phyloP scores from a whole-genome alignment of 2,113 vertebrate genomes.

The Miniopterus natalensis region DNA sequence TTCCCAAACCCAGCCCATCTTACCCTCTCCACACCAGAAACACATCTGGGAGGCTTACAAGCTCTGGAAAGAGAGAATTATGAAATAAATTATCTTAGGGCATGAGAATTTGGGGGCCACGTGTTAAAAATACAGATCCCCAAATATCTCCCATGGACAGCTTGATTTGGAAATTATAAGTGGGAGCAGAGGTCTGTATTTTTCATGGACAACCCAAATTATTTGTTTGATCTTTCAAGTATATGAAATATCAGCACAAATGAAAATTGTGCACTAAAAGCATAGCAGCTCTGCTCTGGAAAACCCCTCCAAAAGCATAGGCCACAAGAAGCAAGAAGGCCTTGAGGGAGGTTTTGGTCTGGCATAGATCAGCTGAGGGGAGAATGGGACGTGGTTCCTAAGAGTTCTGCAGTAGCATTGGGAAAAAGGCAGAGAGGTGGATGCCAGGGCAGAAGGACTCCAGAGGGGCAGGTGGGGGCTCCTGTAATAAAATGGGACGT shows the following conservation, averaged over 20 bases:
- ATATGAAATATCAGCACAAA: background rate
- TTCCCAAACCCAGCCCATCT: background rate
- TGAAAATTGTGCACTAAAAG: background rate
- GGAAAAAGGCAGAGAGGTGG: background rate
- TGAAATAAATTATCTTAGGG: background rate
- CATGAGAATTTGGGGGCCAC: background rate
- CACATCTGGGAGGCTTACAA: background rate
- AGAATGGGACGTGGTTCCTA: background rate
- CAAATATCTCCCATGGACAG: background rate
- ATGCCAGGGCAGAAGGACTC: background rate
- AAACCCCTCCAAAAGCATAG: background rate
- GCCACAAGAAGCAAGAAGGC: background rate
- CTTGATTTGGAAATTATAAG: background rate
- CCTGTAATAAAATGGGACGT: background rate
- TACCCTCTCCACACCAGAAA: background rate
- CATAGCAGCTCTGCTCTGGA: background rate
- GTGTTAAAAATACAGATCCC: background rate
- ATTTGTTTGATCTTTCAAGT: background rate
- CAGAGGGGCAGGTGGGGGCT: background rate
- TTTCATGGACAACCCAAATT: background rate
- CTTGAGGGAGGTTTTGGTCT: background rate
- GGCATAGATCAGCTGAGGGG: background rate
- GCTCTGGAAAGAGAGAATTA: background rate
- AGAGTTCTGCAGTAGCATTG: background rate
- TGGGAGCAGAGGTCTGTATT: background rate